Conservation (phyloP, 2,888 invertebrate genomes). For the Cryptocheilus praepositus region DNA sequence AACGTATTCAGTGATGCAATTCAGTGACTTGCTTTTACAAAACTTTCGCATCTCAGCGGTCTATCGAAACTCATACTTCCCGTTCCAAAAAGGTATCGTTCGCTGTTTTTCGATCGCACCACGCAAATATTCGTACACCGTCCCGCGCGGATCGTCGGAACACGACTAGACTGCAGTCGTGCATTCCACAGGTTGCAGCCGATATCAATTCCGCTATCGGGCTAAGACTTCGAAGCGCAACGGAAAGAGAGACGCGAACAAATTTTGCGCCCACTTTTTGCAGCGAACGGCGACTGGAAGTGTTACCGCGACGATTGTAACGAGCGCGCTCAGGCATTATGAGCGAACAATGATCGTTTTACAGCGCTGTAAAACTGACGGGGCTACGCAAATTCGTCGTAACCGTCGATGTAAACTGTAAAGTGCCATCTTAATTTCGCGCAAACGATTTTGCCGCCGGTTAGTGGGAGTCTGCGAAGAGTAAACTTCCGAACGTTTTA, state of each 20-base stretch:
- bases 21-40: no score
- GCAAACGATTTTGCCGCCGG: constrained; percentile 16
- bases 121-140: no score
- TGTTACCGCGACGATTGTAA: neutral
- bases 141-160: no score
- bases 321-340: neutral
- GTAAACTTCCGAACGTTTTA: constrained; percentile 21
- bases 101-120: no score
- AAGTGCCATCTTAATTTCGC: no score
- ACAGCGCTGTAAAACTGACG: constrained; percentile 33
- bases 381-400: constrained; percentile 13
- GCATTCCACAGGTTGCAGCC: no score
- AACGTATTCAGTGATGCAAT: no score
- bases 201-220: constrained; percentile 4
- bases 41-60: no score
- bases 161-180: no score
- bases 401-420: constrained; percentile 3
- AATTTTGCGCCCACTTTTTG: neutral
- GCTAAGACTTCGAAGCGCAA: neutral
- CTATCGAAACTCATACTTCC: no score
- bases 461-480: constrained; percentile 3
- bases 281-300: no score
- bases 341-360: neutral
- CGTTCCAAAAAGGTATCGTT: no score
- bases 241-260: neutral